phyloP scores from a whole-genome alignment of 2,113 vertebrate genomes.

The Tragelaphus scriptus region DNA sequence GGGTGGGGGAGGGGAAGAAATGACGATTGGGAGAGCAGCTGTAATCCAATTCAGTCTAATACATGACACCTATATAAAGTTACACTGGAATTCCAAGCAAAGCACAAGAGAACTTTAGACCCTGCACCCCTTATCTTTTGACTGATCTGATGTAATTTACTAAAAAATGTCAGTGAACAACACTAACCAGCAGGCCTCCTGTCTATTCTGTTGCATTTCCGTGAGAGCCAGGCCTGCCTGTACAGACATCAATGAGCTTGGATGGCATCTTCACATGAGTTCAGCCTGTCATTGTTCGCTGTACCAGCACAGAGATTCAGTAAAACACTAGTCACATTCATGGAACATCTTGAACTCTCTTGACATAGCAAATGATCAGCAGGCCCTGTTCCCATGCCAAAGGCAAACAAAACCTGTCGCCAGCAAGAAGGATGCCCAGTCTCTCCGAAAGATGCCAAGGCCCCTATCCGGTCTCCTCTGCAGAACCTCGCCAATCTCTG shows the following conservation, averaged over 20 bases:
- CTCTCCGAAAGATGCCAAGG: neutral
- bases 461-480: neutral
- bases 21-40: neutral
- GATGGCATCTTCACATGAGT: neutral
- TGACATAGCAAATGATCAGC: slow-evolving; percentile 16
- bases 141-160: neutral
- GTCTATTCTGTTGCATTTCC: neutral
- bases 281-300: neutral
- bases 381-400: neutral
- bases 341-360: neutral
- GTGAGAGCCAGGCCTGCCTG: neutral
- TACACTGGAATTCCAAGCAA: neutral
- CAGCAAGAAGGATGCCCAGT: neutral
- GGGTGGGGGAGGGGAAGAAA: neutral
- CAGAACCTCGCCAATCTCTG: slow-evolving; percentile 30
- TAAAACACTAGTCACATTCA: slow-evolving; percentile 22
- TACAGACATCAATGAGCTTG: neutral
- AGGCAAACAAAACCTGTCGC: slow-evolving; percentile 1
- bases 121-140: neutral
- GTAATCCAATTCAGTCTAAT: neutral
- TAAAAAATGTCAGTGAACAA: neutral
- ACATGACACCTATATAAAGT: neutral
- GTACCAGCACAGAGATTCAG: neutral
- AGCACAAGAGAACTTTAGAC: neutral
- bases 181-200: neutral